Evolutionary conservation across 2,113 vertebrate genomes (phyloP).

Genomic region (Xerus inauris): DNA sequence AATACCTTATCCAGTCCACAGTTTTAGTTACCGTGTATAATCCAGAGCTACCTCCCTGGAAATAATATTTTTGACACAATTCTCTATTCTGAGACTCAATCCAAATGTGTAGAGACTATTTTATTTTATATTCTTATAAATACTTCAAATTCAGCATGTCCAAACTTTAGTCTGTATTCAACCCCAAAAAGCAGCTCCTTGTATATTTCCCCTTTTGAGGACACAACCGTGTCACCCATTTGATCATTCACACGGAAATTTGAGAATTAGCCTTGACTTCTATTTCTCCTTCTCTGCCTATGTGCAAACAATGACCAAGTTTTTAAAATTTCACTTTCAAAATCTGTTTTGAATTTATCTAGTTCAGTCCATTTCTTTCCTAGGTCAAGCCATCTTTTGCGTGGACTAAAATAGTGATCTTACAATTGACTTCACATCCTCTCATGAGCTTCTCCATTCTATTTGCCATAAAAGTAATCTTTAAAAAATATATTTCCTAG

Average conservation of each 20-base stretch:
- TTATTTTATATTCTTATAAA: not conserved
- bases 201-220: not conserved
- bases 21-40: not conserved
- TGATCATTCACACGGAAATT: not conserved
- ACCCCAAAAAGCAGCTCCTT: not conserved
- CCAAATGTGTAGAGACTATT: not conserved
- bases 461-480: not conserved
- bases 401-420: not conserved
- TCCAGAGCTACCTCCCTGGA: not conserved
- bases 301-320: not conserved
- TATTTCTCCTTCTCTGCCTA: not conserved
- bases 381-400: not conserved
- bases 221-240: not conserved
- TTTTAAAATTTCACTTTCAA: not conserved
- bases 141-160: not conserved
- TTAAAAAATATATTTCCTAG: not conserved
- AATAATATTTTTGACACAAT: not conserved
- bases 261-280: not conserved
- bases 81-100: not conserved
- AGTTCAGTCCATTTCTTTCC: not conserved
- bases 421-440: not conserved
- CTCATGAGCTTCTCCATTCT: not conserved
- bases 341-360: not conserved
- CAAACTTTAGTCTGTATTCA: not conserved
- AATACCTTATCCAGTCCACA: not conserved